phyloP scores from a whole-genome alignment of 2,797 vertebrate genomes.

The Lepilemur septentrionalis region DNA sequence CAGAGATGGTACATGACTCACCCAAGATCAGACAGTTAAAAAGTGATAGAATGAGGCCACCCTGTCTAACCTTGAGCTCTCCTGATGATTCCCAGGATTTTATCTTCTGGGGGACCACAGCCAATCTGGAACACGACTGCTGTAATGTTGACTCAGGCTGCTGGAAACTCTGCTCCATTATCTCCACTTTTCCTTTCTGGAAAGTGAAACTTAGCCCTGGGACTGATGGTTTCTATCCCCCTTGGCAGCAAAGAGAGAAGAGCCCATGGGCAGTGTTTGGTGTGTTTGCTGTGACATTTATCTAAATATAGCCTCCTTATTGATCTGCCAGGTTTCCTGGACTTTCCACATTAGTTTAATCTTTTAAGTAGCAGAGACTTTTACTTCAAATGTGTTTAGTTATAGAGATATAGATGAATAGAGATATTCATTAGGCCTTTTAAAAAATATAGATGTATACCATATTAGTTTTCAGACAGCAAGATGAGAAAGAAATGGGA shows the following conservation, averaged over 20 bases:
- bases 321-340: not conserved
- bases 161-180: not conserved
- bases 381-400: not conserved
- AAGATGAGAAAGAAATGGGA: not conserved
- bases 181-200: slow-evolving; percentile 6
- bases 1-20: not conserved
- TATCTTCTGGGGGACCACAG: not conserved
- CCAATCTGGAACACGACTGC: not conserved
- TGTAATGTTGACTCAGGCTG: not conserved
- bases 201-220: not conserved
- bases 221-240: not conserved
- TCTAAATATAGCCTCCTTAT: not conserved
- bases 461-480: not conserved
- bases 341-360: not conserved
- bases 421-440: not conserved
- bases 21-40: not conserved
- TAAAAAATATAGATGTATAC: not conserved
- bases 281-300: not conserved
- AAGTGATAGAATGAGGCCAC: not conserved
- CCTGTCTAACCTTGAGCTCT: not conserved
- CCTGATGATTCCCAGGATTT: not conserved
- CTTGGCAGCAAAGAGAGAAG: not conserved
- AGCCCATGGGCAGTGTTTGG: not conserved
- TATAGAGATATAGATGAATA: no score
- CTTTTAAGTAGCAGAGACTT: not conserved